Conservation (phyloP, 1,140 invertebrate species). For the Globodera rostochiensis region DNA sequence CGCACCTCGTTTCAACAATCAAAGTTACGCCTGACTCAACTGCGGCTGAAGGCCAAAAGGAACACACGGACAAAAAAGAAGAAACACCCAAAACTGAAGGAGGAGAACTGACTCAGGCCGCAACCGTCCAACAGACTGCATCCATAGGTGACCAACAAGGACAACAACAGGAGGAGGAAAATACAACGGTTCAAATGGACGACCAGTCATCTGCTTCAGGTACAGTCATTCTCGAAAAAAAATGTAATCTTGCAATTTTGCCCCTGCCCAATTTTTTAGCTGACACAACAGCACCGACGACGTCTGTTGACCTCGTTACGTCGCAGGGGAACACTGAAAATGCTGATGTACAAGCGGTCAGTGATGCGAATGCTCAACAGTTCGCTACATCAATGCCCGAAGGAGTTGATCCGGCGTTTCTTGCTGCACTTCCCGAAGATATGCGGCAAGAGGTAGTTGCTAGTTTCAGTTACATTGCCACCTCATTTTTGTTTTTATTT, state of each 20-base stretch:
- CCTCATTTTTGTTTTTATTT: not conserved
- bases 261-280: no score
- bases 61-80: not conserved
- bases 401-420: slow-evolving; percentile 79
- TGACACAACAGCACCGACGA: no score
- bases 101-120: not conserved
- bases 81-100: not conserved
- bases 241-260: no score
- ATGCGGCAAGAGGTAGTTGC: slow-evolving; percentile 84
- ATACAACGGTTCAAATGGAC: not conserved
- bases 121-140: not conserved
- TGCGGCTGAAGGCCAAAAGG: slow-evolving; percentile 21
- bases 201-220: not conserved
- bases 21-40: slow-evolving; percentile 22
- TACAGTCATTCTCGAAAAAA: not conserved
- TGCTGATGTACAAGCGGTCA: no score
- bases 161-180: not conserved
- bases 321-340: no score
- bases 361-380: no score
- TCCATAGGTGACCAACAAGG: not conserved
- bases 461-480: not conserved
- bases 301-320: no score
- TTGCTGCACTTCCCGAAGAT: slow-evolving; percentile 86
- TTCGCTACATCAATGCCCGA: not conserved
- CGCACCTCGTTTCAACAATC: slow-evolving; percentile 23